These are phyloP conservation scores for Campylomormyrus numenius DNA, from an alignment of 2,113 vertebrate species.

Conservation along the genomic window DNA sequence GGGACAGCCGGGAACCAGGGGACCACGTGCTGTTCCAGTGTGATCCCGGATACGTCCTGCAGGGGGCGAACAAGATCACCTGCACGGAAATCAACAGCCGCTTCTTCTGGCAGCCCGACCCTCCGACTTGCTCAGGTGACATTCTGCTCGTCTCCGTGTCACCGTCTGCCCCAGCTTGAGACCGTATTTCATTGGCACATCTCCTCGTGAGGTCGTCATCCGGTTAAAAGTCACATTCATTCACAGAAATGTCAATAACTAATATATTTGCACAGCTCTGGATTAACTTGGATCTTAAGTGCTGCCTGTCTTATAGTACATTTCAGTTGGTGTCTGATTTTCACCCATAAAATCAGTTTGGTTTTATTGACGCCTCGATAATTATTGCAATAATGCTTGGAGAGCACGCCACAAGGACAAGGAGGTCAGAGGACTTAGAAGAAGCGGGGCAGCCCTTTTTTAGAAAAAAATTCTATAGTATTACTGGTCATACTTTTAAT, in stretches of 20 bases:
- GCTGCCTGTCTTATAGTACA: background rate
- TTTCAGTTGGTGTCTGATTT: background rate
- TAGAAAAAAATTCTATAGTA: background rate
- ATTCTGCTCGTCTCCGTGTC: background rate
- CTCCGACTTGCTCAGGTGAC: slow-evolving; percentile 81
- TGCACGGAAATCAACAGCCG: slow-evolving; percentile 88
- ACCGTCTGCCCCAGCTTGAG: background rate
- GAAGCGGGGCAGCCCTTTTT: background rate
- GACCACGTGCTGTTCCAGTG: slow-evolving; percentile 90
- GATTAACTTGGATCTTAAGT: background rate
- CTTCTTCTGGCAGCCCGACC: slow-evolving; percentile 97
- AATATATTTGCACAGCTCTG: background rate
- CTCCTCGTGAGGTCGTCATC: background rate
- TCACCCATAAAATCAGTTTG: background rate
- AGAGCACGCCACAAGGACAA: background rate
- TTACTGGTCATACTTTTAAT: background rate
- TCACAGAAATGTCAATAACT: background rate
- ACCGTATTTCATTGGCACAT: background rate
- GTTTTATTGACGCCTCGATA: background rate
- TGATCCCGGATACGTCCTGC: slow-evolving; percentile 82
- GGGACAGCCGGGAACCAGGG: slow-evolving; percentile 81
- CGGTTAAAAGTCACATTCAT: background rate
- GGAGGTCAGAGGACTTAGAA: background rate
- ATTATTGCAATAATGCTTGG: background rate
- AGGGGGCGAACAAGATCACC: slow-evolving; percentile 82